phyloP scores from a whole-genome alignment of 1,140 invertebrate genomes.

The Diorhabda sublineata region DNA sequence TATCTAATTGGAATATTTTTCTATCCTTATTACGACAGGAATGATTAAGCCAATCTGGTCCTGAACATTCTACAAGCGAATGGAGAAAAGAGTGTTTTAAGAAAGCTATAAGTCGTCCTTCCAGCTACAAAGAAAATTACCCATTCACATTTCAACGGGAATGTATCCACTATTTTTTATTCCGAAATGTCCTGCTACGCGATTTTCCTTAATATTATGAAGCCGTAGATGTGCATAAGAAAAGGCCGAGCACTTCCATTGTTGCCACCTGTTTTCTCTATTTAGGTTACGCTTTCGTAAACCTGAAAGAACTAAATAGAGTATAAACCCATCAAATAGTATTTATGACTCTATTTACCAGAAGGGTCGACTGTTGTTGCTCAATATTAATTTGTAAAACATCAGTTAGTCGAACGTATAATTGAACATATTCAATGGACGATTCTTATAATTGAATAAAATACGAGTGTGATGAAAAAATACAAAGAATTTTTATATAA shows the following conservation, averaged over 20 bases:
- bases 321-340: too few relatives aligned
- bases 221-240: constrained; percentile 20
- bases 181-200: constrained; percentile 4
- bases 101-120: background rate
- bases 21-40: too few relatives aligned
- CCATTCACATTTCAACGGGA: background rate
- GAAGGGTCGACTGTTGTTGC: too few relatives aligned
- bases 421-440: too few relatives aligned
- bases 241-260: constrained; percentile 3
- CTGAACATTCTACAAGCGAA: background rate
- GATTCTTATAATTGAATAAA: too few relatives aligned
- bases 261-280: background rate
- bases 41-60: background rate
- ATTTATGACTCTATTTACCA: too few relatives aligned
- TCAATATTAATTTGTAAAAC: too few relatives aligned
- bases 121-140: background rate
- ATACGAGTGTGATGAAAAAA: too few relatives aligned
- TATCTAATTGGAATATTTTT: too few relatives aligned
- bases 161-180: constrained; percentile 3
- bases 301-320: too few relatives aligned
- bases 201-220: constrained; percentile 27
- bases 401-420: too few relatives aligned
- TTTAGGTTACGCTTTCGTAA: background rate
- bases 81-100: background rate
- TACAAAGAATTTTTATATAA: too few relatives aligned